These are phyloP conservation scores for Aphis craccivora DNA, from an alignment of 1,140 invertebrate species.

Conservation along the genomic window DNA sequence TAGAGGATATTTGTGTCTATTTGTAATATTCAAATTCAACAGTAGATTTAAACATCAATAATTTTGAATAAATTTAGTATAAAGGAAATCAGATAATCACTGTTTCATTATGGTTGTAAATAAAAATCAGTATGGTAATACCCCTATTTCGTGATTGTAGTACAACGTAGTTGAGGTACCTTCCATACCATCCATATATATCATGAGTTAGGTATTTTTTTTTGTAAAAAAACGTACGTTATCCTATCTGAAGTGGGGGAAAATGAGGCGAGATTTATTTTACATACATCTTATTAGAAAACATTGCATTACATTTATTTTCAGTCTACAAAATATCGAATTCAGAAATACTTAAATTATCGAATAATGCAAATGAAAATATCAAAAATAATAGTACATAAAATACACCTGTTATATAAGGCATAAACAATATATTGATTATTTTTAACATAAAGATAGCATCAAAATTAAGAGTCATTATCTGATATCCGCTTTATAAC, in stretches of 20 bases:
- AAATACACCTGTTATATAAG: not conserved
- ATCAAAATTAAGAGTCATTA: not conserved
- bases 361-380: no score
- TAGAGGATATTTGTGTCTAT: not conserved
- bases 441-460: not conserved
- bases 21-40: not conserved
- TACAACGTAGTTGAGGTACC: not conserved
- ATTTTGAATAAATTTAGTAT: not conserved
- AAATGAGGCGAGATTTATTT: not conserved
- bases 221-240: not conserved
- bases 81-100: not conserved
- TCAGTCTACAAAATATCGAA: no score
- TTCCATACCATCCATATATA: not conserved
- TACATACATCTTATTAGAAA: not conserved
- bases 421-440: not conserved
- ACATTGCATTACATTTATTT: not conserved
- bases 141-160: not conserved
- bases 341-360: no score
- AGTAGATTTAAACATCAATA: not conserved
- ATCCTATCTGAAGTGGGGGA: not conserved
- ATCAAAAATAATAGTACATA: not conserved
- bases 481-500: not conserved
- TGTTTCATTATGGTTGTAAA: not conserved
- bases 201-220: not conserved
- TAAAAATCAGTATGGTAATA: not conserved